Evolutionary conservation across 2,888 invertebrate species (phyloP).

Genomic region (Metacarcinus magister): DNA sequence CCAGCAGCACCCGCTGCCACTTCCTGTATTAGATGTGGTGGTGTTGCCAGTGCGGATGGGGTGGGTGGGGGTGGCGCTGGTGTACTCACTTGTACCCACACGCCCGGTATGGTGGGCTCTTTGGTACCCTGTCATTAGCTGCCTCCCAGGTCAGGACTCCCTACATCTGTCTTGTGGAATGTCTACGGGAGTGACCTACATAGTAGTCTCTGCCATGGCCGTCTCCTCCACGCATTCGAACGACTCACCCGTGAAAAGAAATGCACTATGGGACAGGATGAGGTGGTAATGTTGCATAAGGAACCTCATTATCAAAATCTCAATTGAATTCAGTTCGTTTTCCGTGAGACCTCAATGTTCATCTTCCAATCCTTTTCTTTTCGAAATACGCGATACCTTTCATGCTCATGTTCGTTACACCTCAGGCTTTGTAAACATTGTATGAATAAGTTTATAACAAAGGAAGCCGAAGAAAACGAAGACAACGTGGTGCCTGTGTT

Average conservation of each 20-base stretch:
- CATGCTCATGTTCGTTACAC: background rate
- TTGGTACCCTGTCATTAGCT: constrained; percentile 53
- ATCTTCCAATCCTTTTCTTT: background rate
- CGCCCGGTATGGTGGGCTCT: constrained; percentile 47
- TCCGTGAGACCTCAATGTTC: background rate
- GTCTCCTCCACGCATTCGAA: background rate
- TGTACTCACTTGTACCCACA: constrained; percentile 53
- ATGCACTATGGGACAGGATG: background rate
- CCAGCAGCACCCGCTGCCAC: background rate
- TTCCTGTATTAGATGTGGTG: background rate
- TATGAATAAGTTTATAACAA: background rate
- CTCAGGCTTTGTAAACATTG: background rate
- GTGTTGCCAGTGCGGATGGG: background rate
- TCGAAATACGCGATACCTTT: background rate
- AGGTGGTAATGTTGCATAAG: background rate
- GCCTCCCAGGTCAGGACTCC: constrained; percentile 49
- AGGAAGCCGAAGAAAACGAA: background rate
- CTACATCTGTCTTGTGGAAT: constrained; percentile 46
- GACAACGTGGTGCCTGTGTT: background rate
- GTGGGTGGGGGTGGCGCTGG: background rate
- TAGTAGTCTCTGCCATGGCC: background rate
- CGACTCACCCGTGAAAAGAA: background rate
- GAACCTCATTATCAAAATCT: background rate
- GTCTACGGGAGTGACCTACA: constrained; percentile 49
- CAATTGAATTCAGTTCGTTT: background rate